Evolutionary conservation across 2,113 vertebrate genomes (phyloP).

Genomic region (Condylura cristata): DNA sequence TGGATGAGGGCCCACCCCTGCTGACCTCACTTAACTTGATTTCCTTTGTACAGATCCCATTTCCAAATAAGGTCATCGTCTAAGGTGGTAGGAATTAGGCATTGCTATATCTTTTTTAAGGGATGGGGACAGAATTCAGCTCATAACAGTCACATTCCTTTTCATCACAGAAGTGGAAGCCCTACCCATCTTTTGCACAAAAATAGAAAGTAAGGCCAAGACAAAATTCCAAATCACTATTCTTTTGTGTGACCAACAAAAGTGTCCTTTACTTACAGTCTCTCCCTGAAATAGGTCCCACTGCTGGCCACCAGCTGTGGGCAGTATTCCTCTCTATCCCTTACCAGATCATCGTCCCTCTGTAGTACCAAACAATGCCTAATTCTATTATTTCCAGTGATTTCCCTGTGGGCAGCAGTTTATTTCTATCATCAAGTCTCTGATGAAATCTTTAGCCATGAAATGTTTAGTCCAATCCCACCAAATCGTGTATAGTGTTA

Average conservation of each 20-base stretch:
- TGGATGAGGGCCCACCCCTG: background rate
- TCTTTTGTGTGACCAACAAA: background rate
- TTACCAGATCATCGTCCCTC: conserved; percentile 66
- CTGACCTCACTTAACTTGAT: background rate
- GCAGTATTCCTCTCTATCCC: background rate
- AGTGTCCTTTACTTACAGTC: background rate
- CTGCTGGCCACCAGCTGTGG: background rate
- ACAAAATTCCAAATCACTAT: background rate
- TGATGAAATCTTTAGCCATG: conserved; percentile 93
- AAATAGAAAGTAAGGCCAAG: background rate
- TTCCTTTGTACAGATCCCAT: background rate
- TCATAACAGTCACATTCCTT: background rate
- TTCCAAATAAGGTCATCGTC: conserved; percentile 9
- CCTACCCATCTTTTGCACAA: background rate
- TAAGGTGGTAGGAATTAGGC: background rate
- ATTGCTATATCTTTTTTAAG: background rate
- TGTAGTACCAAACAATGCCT: conserved; percentile 86
- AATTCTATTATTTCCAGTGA: conserved; percentile 91
- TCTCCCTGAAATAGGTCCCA: background rate
- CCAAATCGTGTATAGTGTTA: conserved; percentile 91
- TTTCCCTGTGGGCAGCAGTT: conserved; percentile 93
- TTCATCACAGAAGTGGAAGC: background rate
- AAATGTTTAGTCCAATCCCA: conserved; percentile 90
- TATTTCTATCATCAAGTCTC: conserved; percentile 93
- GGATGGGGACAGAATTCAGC: background rate